These are phyloP conservation scores for Phoeniculus purpureus DNA, from an alignment of 2,797 vertebrate species.

Conservation along the genomic window DNA sequence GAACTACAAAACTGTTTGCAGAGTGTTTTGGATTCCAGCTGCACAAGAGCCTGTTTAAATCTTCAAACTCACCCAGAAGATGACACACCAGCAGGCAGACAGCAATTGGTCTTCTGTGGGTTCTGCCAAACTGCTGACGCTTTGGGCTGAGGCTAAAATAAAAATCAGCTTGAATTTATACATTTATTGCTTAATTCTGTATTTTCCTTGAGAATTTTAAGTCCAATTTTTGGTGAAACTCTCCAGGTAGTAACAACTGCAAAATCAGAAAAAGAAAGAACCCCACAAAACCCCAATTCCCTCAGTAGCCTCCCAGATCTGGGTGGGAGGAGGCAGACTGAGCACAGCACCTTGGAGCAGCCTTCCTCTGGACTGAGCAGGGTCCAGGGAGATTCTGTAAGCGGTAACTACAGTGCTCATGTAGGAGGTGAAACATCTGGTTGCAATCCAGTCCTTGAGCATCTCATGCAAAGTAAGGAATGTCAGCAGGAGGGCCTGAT, in stretches of 20 bases:
- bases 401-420: rapidly evolving
- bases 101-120: background rate
- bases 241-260: background rate
- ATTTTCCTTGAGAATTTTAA: background rate
- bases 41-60: background rate
- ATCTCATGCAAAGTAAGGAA: rapidly evolving
- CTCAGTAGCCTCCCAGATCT: background rate
- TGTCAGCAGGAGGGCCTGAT: rapidly evolving
- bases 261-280: background rate
- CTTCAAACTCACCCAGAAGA: background rate
- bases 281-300: background rate
- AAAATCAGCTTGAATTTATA: background rate
- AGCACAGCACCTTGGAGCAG: background rate
- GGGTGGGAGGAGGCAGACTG: background rate
- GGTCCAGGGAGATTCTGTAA: background rate
- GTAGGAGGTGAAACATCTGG: background rate
- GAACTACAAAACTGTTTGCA: background rate
- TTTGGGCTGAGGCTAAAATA: background rate
- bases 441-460: background rate
- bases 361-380: background rate
- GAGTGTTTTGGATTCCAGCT: background rate
- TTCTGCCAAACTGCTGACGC: background rate
- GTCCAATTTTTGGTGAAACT: background rate
- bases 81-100: background rate
- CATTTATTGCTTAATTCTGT: background rate